phyloP scores from a whole-genome alignment of 1,140 invertebrate genomes.

The Lasioglossum albipes region DNA sequence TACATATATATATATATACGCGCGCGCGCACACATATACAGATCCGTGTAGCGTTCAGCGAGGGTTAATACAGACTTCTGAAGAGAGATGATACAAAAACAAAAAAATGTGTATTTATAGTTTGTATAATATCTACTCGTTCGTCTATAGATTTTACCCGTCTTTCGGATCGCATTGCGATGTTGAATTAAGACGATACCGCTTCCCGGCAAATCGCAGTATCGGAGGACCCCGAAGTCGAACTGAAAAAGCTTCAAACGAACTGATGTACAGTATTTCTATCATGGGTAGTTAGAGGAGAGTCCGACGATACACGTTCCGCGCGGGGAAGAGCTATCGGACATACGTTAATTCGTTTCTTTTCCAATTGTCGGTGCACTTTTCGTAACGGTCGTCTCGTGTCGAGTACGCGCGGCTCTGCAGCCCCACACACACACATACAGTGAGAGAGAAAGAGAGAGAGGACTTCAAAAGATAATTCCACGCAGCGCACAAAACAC shows the following conservation, averaged over 20 bases:
- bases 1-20: too few relatives aligned
- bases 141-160: constrained; percentile 31
- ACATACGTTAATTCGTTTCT: constrained; percentile 40
- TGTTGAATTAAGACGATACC: constrained; percentile 39
- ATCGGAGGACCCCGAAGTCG: constrained; percentile 9
- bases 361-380: constrained; percentile 50
- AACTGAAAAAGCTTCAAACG: constrained; percentile 43
- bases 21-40: too few relatives aligned
- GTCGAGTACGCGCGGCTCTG: constrained; percentile 34
- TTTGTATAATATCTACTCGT: constrained; percentile 49
- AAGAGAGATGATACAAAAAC: background rate
- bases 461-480: too few relatives aligned
- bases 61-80: constrained; percentile 12
- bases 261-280: constrained; percentile 66
- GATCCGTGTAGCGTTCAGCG: too few relatives aligned
- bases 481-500: too few relatives aligned
- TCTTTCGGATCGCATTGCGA: constrained; percentile 41
- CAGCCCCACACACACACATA: too few relatives aligned
- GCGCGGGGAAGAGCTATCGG: constrained; percentile 38
- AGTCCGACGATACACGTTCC: constrained; percentile 23
- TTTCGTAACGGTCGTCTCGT: constrained; percentile 38
- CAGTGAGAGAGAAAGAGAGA: too few relatives aligned
- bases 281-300: constrained; percentile 58
- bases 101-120: constrained; percentile 47
- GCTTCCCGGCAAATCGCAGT: constrained; percentile 19